Evolutionary conservation across 2,797 vertebrate species (phyloP), one percentile per base, ranked within the genome.

Genomic region (Hypotaenidia okinawae): DNA sequence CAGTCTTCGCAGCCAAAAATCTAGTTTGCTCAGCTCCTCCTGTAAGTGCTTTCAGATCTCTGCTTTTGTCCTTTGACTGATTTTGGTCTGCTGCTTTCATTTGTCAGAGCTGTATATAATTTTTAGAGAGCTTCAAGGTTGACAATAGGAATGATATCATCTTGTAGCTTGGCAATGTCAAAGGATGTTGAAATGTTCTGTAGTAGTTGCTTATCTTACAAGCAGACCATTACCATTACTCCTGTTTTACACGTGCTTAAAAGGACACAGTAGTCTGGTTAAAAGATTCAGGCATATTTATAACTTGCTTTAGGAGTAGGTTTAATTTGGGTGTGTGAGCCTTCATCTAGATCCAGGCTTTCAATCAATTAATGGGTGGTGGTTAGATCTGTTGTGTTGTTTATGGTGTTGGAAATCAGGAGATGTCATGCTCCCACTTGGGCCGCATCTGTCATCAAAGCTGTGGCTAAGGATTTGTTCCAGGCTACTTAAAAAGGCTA

Each of bases 191-290:
- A 87, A 76, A 63, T 54, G 11, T 73, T 94, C 74, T 52, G 28
- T 28, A 84, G 74, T 61, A 25, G 13, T 67, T 70, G 23, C 81
- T 90, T 79, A 69, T 92, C 67, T 91, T 79, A 79, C 81, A 95
- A 73, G 67, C 13, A 87, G 63, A 89, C 87, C 28, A 27, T 68
- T 75, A 39, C 28, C 18, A 41, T 23, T 93, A 37, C 52, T 92
- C 16, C 67, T 70, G 35, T 74, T 87, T 84, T 90, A 84, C 52
- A 52, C 24, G 11, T 18, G 43, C 39, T 76, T 59, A 87, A 95
- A 70, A 10, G 25, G 59, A 82, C 24, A 19, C 39, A 90, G 79
- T 39, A 76, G 59, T 82, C 80, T 59, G 13, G 10, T 89, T 52
- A 76, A 84, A 91, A 94, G 55, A 79, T 63, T 58, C 67, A 79